A percentile compares a stretch with the other conserved stretches of the same genome.
phyloP scores from a whole-genome alignment of 2,113 vertebrate species.

The Tringa solitaria region DNA sequence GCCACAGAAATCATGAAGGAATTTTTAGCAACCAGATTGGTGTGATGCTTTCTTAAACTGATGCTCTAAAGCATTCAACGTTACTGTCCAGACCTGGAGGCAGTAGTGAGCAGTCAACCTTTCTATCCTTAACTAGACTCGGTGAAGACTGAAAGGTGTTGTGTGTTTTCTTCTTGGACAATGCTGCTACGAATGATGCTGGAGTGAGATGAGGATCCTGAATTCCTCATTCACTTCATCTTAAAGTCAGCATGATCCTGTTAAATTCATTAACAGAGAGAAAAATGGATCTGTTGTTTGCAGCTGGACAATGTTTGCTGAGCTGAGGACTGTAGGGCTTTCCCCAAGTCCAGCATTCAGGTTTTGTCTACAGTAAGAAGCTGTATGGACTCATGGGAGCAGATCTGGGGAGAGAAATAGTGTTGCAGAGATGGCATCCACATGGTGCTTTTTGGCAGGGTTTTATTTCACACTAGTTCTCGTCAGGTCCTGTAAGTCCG shows the following conservation, averaged over 20 bases:
- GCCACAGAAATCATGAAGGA: background rate
- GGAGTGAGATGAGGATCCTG: background rate
- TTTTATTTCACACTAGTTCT: background rate
- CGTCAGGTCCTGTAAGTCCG: rapidly evolving
- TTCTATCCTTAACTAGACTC: background rate
- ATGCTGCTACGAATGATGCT: background rate
- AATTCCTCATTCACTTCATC: background rate
- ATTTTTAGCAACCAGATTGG: background rate
- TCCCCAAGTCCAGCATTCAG: background rate
- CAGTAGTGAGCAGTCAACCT: background rate
- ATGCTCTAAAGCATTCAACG: background rate
- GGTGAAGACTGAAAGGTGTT: background rate
- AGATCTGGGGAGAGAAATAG: background rate
- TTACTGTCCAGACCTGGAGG: background rate
- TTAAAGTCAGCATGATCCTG: background rate
- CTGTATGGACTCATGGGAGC: background rate
- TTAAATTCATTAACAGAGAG: background rate
- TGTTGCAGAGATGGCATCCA: background rate
- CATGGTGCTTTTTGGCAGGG: background rate
- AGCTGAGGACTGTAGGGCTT: background rate
- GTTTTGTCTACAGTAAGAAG: background rate
- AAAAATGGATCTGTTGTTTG: background rate
- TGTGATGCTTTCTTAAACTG: background rate
- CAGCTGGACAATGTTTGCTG: background rate
- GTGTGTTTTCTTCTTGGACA: background rate